Base-by-base conservation (phyloP, 2,797 vertebrate species). In the Silurus lanzhouensis region DNA sequence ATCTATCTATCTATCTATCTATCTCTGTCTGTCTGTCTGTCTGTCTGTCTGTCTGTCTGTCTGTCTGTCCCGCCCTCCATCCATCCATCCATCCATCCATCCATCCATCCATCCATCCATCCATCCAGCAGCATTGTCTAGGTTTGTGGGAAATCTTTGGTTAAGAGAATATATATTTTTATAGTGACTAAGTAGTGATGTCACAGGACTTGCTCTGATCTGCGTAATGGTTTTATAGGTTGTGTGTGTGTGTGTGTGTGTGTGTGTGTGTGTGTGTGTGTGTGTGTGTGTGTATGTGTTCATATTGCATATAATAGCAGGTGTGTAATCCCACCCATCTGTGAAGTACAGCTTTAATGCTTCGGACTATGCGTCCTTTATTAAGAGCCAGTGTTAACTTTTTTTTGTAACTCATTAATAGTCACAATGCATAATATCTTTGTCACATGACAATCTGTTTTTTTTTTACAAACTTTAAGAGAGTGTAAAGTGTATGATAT, bases 281-380 rank as follows among this genome's bases (percentile, higher is more conserved):
- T 88, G 90, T 66, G 60, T 63, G 61, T 88, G 90, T 89, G 38
- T 44, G 61, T 83, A 63, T 86, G 64, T 83, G 48, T n/a, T 46
- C 25, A 88, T 88, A 71, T 52, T 63, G 68, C 76, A 74, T 63
- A 79, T 77, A 61, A 67, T 78, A 81, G 71, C 48, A 82, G 25
- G 66, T 75, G 38, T 85, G 74, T 63, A 70, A 68, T 89, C 76
- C 38, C 57, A 75, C 14, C 70, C 82, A 58, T 86, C 46, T 80
- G 82, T 72, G 66, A 80, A 88, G 90, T 83, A 87, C 82, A 90
- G 85, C 82, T 89, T 90, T 91, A 60, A 85, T 85, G 12, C 72
- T 83, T 74, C 46, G 38, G 38, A 38, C 38, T 38, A 38, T 38
- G 38, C 38, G 38, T 38, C 38, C 38, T 5, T 38, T 38, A 19